These are phyloP conservation scores for Dasyurus viverrinus DNA, from an alignment of 2,113 vertebrate genomes.

Conservation along the genomic window DNA sequence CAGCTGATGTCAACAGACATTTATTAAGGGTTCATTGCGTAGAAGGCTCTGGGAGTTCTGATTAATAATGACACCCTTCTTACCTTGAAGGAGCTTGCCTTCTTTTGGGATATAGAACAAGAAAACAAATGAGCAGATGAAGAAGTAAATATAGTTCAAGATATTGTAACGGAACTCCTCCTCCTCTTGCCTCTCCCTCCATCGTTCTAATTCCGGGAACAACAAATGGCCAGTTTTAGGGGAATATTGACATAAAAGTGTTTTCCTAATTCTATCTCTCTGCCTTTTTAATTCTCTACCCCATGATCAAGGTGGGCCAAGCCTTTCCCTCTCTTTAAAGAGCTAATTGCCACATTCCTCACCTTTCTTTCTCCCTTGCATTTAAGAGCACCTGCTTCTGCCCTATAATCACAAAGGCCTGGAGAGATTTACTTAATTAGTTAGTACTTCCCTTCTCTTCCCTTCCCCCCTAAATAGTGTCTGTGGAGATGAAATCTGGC, in stretches of 20 bases:
- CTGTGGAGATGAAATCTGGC: background rate
- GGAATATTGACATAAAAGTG: background rate
- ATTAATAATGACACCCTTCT: background rate
- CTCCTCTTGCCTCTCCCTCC: no score
- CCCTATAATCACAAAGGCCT: background rate
- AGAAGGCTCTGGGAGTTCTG: background rate
- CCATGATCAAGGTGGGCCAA: background rate
- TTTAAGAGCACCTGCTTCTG: constrained; percentile 2
- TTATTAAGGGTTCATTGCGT: background rate
- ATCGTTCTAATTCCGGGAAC: background rate
- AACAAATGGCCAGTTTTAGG: background rate
- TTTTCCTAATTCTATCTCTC: background rate
- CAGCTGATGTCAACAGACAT: background rate
- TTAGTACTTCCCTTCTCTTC: background rate
- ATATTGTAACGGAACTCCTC: background rate
- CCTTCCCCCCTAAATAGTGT: background rate
- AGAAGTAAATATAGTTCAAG: background rate
- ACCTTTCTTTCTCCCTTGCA: background rate
- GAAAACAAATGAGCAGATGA: background rate
- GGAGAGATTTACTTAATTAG: background rate
- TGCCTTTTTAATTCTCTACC: background rate
- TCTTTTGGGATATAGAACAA: background rate
- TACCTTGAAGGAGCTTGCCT: background rate
- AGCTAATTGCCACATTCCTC: background rate
- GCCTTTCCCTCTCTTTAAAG: background rate